Evolutionary conservation across 2,113 vertebrate genomes (phyloP).

Genomic region (Phocoena phocoena): DNA sequence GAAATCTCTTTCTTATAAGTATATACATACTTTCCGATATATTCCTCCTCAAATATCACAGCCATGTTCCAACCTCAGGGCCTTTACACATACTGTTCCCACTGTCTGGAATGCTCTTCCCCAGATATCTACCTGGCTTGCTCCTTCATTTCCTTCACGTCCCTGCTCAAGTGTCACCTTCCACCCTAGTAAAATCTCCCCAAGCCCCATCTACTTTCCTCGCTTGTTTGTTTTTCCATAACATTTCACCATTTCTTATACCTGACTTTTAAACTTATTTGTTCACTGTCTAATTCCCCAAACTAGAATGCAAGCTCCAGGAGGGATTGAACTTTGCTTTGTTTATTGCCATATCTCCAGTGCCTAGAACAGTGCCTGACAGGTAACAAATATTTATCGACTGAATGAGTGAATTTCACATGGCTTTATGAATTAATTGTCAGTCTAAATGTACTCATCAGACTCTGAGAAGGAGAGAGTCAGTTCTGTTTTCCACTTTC

Average conservation of each 20-base stretch:
- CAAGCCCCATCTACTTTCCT: neutral
- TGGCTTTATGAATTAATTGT: neutral
- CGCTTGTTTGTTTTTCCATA: neutral
- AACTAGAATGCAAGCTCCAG: neutral
- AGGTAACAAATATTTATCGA: constrained; percentile 38
- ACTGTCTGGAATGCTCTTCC: neutral
- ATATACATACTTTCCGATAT: neutral
- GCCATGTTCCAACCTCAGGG: neutral
- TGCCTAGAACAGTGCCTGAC: neutral
- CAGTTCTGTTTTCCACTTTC: constrained; percentile 23
- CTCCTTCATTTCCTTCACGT: neutral
- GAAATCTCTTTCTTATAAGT: neutral
- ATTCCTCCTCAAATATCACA: neutral
- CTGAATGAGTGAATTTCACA: neutral
- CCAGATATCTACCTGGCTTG: neutral
- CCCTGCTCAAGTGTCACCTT: neutral
- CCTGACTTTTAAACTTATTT: constrained; percentile 2
- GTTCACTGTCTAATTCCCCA: neutral
- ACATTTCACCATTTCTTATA: neutral
- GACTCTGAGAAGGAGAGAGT: neutral
- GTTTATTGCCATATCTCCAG: neutral
- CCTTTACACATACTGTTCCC: neutral
- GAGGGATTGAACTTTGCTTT: neutral
- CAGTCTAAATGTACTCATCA: neutral
- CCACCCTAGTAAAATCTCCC: neutral